phyloP scores from a whole-genome alignment of 2,888 invertebrate species.

The Ochropacha duplaris region DNA sequence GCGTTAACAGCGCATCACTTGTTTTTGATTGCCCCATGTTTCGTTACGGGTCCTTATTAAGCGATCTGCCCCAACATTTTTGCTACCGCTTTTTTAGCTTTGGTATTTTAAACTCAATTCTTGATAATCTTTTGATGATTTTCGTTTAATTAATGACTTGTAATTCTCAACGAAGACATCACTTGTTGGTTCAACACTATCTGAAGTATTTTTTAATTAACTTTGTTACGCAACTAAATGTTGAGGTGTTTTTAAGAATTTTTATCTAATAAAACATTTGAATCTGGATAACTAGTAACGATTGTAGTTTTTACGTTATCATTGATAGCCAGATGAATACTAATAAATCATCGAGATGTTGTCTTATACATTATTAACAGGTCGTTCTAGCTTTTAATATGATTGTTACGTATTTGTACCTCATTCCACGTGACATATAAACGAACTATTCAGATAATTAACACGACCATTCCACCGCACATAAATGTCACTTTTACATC shows the following conservation, averaged over 20 bases:
- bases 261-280: no score
- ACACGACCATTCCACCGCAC: constrained; percentile 57
- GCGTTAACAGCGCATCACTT: constrained; percentile 49
- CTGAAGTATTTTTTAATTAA: neutral
- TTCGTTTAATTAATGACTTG: constrained; percentile 30
- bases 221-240: neutral
- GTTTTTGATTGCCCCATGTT: constrained; percentile 55
- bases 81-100: constrained; percentile 33
- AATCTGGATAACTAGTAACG: neutral
- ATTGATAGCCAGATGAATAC: neutral
- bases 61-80: constrained; percentile 48
- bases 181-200: constrained; percentile 6
- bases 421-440: constrained; percentile 49
- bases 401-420: constrained; percentile 57
- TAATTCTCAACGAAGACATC: constrained; percentile 16
- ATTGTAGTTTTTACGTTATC: neutral
- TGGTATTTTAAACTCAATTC: constrained; percentile 44
- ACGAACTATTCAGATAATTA: constrained; percentile 70
- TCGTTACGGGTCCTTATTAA: constrained; percentile 57
- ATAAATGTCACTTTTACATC: constrained; percentile 73
- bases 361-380: constrained; percentile 42
- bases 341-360: neutral
- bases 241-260: neutral
- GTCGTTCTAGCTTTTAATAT: constrained; percentile 50
- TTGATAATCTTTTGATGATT: constrained; percentile 36